Conservation (phyloP, 2,113 vertebrate genomes). For the Dinomys branickii region DNA sequence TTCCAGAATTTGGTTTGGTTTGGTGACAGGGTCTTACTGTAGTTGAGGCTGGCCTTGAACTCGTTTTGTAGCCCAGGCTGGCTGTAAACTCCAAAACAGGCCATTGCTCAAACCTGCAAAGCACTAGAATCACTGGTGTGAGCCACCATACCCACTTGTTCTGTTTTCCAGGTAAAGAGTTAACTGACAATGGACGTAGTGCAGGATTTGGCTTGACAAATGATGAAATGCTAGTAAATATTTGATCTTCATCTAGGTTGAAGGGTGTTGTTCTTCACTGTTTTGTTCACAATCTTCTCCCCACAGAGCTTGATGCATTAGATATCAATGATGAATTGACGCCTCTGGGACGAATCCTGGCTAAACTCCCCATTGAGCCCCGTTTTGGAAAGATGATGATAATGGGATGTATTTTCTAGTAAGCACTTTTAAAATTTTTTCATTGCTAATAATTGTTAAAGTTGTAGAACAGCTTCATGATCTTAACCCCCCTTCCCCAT, state of each 20-base stretch:
- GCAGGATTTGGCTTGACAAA: background rate
- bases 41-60: background rate
- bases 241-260: background rate
- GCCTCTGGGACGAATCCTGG: conserved; percentile 95
- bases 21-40: background rate
- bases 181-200: background rate
- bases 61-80: background rate
- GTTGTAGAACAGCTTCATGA: background rate
- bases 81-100: background rate
- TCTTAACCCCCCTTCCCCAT: background rate
- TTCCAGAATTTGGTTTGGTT: background rate
- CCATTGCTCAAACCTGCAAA: background rate
- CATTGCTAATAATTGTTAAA: conserved; percentile 12
- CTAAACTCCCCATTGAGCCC: conserved; percentile 96
- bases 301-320: conserved; percentile 94
- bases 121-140: background rate
- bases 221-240: background rate
- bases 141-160: background rate
- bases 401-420: conserved; percentile 98
- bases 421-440: conserved; percentile 77
- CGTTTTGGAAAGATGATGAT: conserved; percentile 99
- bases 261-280: background rate
- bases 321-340: conserved; percentile 96
- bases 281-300: conserved; percentile 65
- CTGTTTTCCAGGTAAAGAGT: background rate